Base-by-base conservation (phyloP, 2,888 invertebrate genomes). In the Pherbina coryleti region DNA sequence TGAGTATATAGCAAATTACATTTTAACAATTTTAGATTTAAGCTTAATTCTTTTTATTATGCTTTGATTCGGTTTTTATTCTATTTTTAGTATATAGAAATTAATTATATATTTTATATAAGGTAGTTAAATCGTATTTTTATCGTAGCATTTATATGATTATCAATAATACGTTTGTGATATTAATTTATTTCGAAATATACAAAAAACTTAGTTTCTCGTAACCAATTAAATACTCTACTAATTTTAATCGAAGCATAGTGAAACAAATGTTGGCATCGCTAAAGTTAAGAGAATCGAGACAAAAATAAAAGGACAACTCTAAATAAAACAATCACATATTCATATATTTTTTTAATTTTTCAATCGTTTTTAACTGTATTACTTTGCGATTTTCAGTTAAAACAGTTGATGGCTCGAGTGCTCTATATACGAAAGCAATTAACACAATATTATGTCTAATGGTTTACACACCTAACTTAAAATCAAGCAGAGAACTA, bases 391-490 rank as follows among this genome's bases (percentile, higher is more conserved):
- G 37, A 31, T 66, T 64, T 55, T 55, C 55, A 55, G 19, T 55
- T 19, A 22, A 19, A 55, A 19, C 22, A 22, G 55, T 22, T 55
- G 55, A 11, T 55, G 55, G 9, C 19, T 55, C 55, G 55, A 55
- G 22, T 55, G 19, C 55, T 22, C 55, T 55, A 7, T 9, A 55
- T 25, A 55, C 53, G 11, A 22, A 62, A 37, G 9, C 19, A 69
- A 44, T 49, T 28, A 51, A 69, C 25, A 73, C 51, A 51, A 78
- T 78, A 87, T 83, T 84, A 89, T 90, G 89, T 90, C 89, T 87
- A 86, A 87, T 89, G 89, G 89, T 90, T 89, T 82, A 89, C 89
- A 90, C 89, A 89, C 89, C 84, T 82, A 81, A 80, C 82, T 81
- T 79, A 81, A 79, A 82, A 79, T 19, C 60, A 9, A 25, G 53